phyloP scores from a whole-genome alignment of 2,113 vertebrate species.

The Phoxinus phoxinus region DNA sequence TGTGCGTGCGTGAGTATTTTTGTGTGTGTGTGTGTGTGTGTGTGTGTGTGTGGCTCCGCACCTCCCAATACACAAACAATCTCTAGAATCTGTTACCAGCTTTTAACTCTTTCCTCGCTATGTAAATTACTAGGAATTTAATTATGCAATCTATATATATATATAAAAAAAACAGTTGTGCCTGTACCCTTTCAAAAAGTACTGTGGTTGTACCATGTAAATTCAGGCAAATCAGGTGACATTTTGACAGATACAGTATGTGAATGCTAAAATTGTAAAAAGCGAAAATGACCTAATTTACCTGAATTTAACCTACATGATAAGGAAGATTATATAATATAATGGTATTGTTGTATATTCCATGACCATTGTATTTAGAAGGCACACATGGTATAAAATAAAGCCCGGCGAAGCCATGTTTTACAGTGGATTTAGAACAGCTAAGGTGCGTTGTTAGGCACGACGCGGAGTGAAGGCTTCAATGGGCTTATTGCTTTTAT shows the following conservation, averaged over 20 bases:
- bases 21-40: neutral
- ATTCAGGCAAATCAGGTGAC: neutral
- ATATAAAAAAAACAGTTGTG: neutral
- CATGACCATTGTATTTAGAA: neutral
- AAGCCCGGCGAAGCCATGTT: too few relatives aligned
- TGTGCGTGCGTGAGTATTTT: neutral
- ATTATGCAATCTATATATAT: neutral
- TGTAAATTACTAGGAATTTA: neutral
- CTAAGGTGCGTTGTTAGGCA: too few relatives aligned
- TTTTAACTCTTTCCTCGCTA: neutral
- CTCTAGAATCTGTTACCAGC: slow-evolving; percentile 19
- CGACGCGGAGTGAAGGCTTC: too few relatives aligned
- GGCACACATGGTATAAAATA: neutral
- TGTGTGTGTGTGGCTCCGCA: neutral
- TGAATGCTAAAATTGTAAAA: neutral
- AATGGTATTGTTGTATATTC: neutral
- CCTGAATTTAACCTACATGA: neutral
- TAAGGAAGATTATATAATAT: neutral
- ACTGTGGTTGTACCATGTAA: neutral
- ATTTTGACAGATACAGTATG: neutral
- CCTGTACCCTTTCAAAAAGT: neutral
- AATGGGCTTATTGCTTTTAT: too few relatives aligned
- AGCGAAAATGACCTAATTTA: neutral
- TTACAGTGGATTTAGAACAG: too few relatives aligned
- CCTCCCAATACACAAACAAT: slow-evolving; percentile 36